Evolutionary conservation across 1,140 invertebrate species (phyloP).

Genomic region (Aphidius ervi): DNA sequence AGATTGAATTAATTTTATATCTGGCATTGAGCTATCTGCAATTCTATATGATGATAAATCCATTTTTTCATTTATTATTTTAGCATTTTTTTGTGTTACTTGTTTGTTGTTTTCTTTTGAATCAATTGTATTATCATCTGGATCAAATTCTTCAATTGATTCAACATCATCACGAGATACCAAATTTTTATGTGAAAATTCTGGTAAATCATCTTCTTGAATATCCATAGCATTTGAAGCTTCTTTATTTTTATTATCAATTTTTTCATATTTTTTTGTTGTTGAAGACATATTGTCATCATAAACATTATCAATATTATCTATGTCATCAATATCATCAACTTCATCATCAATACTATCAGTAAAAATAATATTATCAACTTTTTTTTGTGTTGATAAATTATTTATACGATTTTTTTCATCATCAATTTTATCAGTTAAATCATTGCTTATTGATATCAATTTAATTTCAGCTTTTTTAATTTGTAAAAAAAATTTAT

Average conservation of each 20-base stretch:
- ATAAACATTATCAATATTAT: too few species aligned
- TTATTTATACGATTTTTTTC: too few species aligned
- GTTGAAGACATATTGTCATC: neutral
- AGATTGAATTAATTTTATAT: neutral
- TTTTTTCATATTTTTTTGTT: neutral
- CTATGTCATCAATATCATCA: too few species aligned
- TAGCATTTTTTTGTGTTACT: slow-evolving; percentile 1
- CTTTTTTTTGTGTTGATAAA: too few species aligned
- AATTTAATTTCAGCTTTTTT: slow-evolving; percentile 50
- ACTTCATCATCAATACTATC: too few species aligned
- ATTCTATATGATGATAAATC: neutral
- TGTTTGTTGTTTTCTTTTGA: too few species aligned
- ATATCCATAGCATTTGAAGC: too few species aligned
- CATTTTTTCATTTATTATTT: neutral
- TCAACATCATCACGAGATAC: slow-evolving; percentile 34
- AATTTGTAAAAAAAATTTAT: slow-evolving; percentile 52
- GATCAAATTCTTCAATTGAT: slow-evolving; percentile 49
- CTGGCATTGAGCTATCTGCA: neutral
- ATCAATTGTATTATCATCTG: slow-evolving; percentile 40
- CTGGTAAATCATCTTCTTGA: too few species aligned
- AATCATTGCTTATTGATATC: slow-evolving; percentile 31
- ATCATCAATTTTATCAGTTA: too few species aligned
- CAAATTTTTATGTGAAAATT: too few species aligned
- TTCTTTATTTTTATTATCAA: neutral
- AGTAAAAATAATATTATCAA: too few species aligned